Conservation (phyloP, 1,140 invertebrate species). For the Drosophila serrata region DNA sequence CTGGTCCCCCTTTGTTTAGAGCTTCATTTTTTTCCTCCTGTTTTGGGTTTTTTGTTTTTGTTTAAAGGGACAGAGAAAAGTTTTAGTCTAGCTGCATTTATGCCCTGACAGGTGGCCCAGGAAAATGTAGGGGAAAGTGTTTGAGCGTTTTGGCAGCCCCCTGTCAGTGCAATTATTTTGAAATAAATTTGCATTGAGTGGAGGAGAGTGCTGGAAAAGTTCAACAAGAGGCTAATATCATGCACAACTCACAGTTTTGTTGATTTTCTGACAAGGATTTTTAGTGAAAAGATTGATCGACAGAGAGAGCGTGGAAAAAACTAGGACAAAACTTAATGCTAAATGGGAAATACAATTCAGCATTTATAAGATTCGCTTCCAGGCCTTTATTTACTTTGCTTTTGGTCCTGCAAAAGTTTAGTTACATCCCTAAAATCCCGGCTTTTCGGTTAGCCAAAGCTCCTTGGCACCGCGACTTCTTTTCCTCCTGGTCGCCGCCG, state of each 20-base stretch:
- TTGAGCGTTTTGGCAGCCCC: conserved; percentile 25
- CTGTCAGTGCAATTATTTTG: conserved; percentile 46
- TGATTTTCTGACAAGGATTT: conserved; percentile 29
- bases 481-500: conserved; percentile 7
- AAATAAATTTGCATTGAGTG: conserved; percentile 48
- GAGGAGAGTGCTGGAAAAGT: conserved; percentile 13
- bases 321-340: neutral
- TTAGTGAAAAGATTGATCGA: conserved; percentile 21
- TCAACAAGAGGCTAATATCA: conserved; percentile 30
- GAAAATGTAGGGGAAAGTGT: conserved; percentile 40
- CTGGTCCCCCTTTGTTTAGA: conserved; percentile 19
- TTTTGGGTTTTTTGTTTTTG: neutral
- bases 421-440: neutral
- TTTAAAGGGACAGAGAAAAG: conserved; percentile 12
- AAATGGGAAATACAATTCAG: neutral
- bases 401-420: conserved; percentile 3
- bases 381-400: conserved; percentile 7
- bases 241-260: conserved; percentile 17
- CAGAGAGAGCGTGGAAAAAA: neutral
- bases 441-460: conserved; percentile 7
- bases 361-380: neutral
- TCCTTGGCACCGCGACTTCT: conserved; percentile 11
- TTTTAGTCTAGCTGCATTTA: neutral
- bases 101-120: neutral
- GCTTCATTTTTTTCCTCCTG: conserved; percentile 21